Conservation (phyloP, 2,888 invertebrate genomes). For the Chorisops tibialis region DNA sequence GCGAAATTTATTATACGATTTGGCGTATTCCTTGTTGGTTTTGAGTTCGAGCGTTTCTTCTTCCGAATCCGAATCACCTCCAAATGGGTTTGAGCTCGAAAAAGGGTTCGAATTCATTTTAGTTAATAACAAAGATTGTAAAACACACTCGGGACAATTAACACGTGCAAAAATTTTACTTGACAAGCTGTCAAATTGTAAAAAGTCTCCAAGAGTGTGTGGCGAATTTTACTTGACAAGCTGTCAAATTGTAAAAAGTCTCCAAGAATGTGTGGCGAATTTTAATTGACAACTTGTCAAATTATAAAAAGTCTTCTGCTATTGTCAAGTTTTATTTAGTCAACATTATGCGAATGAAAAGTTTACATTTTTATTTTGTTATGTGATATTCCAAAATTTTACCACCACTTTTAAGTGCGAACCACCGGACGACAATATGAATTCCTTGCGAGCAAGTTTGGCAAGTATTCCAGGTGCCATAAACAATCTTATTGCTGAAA, state of each 20-base stretch:
- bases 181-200: background rate
- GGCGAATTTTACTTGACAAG: no score
- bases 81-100: constrained; percentile 54
- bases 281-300: no score
- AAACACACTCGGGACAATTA: background rate
- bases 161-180: background rate
- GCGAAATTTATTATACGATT: constrained; percentile 77
- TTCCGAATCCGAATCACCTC: constrained; percentile 57
- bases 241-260: no score
- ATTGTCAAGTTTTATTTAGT: no score
- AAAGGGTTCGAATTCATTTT: constrained; percentile 53
- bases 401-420: background rate
- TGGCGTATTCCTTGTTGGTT: constrained; percentile 78
- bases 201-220: background rate
- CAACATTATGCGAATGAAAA: background rate
- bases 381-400: background rate
- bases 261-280: no score
- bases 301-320: no score
- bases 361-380: background rate
- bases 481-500: constrained; percentile 45
- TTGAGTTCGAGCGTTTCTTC: constrained; percentile 56
- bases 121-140: no score
- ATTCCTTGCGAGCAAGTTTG: constrained; percentile 47
- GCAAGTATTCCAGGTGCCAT: constrained; percentile 44
- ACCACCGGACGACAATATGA: constrained; percentile 37